Evolutionary conservation across 2,888 invertebrate genomes (phyloP).

Genomic region (Lasioglossum morio): DNA sequence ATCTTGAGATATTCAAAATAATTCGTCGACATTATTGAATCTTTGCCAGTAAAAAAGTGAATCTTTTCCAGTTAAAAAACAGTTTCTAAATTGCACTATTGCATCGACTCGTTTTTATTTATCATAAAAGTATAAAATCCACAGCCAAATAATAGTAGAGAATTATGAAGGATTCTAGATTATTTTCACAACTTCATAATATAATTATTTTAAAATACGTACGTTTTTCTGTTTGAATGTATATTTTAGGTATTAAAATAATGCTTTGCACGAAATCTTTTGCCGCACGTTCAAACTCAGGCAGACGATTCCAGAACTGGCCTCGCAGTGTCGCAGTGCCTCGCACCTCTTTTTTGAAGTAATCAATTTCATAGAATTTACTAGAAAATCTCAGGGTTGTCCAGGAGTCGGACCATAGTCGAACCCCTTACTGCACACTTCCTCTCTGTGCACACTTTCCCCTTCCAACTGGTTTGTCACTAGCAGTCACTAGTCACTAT

Average conservation of each 20-base stretch:
- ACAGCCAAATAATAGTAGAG: constrained; percentile 5
- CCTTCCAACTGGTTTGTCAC: too few relatives aligned
- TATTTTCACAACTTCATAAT: not conserved
- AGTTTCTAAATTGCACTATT: not conserved
- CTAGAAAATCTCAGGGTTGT: constrained; percentile 34
- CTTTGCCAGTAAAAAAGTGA: not conserved
- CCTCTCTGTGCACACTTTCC: too few relatives aligned
- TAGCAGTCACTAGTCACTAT: too few relatives aligned
- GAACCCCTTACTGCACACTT: too few relatives aligned
- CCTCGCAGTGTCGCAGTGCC: not conserved
- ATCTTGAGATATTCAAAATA: not conserved
- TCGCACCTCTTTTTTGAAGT: constrained; percentile 8
- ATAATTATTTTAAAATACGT: constrained; percentile 17
- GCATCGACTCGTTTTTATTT: not conserved
- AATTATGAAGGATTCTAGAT: not conserved
- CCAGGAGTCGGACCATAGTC: not conserved
- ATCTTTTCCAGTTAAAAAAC: not conserved
- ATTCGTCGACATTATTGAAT: not conserved
- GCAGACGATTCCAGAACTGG: not conserved
- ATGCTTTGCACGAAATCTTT: not conserved
- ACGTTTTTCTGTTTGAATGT: constrained; percentile 10
- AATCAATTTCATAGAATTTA: constrained; percentile 39
- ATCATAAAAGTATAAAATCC: not conserved
- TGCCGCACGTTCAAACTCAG: not conserved
- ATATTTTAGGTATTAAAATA: constrained; percentile 13